Evolutionary conservation across 2,797 vertebrate genomes (phyloP), one percentile per base, ranked within the genome.

Genomic region (Zonotrichia albicollis): DNA sequence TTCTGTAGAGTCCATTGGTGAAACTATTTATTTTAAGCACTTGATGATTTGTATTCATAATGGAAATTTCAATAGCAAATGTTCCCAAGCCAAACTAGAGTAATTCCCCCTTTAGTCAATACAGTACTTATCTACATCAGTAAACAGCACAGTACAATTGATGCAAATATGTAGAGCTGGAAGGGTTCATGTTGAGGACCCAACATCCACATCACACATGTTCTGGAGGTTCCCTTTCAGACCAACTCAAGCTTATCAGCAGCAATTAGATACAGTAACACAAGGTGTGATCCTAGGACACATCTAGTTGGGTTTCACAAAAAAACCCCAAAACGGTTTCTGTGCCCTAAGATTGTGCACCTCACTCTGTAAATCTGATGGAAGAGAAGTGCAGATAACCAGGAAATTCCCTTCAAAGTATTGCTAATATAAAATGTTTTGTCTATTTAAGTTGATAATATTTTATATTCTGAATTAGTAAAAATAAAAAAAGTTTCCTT

Each of bases 41-140:
- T 84, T 36, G 48, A 43, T 76, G 40, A 81, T 87, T 80, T 62
- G 53, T 72, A 70, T 74, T 89, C 65, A 86, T 65, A 90, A 91
- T 79, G 91, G 87, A 92, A 95, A 94, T 30, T 86, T 91, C 91
- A 84, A 88, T 67, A 92, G 45, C 38, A 90, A 88, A 90, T 71
- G 60, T 18, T 91, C 87, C 80, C 64, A 82, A 79, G 48, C 71
- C 60, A 73, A 93, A 74, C 38, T 58, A 61, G 15, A 84, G 42
- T 61, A 76, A 90, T 77, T 79, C 61, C 10, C 62, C 20, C 57
- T 84, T 80, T 72, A 68, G 66, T 93, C 94, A 95, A 91, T 77
- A 83, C 5, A 85, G 75, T 57, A 68, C 87, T 89, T 75, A 89
- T 71, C 48, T 80, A 40, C 57, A n/a, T 80, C 82, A 85, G 50